Evolutionary conservation across 2,797 vertebrate genomes (phyloP).

Genomic region (Tinamus major): DNA sequence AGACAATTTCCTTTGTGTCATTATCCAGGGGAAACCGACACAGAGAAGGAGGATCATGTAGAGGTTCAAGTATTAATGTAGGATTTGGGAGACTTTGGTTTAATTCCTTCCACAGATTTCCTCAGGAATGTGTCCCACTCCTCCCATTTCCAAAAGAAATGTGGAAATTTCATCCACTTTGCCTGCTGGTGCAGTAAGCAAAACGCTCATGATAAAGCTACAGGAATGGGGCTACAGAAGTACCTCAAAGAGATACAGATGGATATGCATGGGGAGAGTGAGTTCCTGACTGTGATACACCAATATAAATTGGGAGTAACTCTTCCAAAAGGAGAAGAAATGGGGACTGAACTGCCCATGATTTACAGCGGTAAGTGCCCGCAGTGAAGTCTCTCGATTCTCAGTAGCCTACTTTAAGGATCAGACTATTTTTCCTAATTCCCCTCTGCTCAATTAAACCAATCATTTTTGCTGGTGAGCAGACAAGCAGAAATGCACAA

Average conservation of each 20-base stretch:
- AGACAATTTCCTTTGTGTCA: not conserved
- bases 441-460: not conserved
- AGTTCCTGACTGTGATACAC: not conserved
- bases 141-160: not conserved
- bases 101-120: slow-evolving; percentile 1
- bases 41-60: not conserved
- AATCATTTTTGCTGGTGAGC: not conserved
- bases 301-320: not conserved
- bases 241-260: not conserved
- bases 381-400: not conserved
- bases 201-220: not conserved
- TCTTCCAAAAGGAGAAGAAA: not conserved
- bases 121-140: not conserved
- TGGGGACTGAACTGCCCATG: fast-evolving
- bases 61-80: not conserved
- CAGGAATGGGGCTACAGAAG: not conserved
- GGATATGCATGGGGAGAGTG: not conserved
- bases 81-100: not conserved
- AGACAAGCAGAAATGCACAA: slow-evolving; percentile 1
- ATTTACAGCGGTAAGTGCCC: not conserved
- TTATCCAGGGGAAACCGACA: not conserved
- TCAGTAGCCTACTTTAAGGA: not conserved
- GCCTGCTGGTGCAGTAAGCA: not conserved
- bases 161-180: not conserved
- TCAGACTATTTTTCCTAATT: not conserved